Conservation (phyloP, 1,140 invertebrate genomes). For the Aphelenchoides avenae region DNA sequence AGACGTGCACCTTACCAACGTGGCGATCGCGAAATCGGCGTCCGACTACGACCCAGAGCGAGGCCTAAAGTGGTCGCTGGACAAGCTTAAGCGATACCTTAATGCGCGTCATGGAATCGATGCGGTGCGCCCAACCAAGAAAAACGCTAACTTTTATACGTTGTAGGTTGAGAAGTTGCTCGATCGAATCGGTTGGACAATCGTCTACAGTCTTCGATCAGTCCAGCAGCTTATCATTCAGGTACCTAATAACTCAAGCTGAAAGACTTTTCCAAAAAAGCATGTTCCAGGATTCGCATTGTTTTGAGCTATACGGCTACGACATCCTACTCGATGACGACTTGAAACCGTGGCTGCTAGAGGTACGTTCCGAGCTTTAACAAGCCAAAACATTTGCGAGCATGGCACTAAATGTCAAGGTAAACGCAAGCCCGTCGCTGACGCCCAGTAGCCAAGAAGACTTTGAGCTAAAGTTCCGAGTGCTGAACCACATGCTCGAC, state of each 20-base stretch:
- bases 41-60: constrained; percentile 64
- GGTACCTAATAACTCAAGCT: constrained; percentile 26
- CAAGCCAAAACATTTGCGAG: neutral
- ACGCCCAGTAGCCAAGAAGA: constrained; percentile 64
- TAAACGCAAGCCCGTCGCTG: constrained; percentile 64
- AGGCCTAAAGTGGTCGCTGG: constrained; percentile 64
- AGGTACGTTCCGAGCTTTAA: constrained; percentile 9
- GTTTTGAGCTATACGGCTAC: constrained; percentile 66
- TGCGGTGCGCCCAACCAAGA: constrained; percentile 43
- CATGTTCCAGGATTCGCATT: constrained; percentile 64
- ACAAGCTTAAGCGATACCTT: constrained; percentile 61
- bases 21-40: constrained; percentile 64
- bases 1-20: constrained; percentile 65
- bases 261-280: constrained; percentile 36
- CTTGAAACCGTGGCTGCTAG: constrained; percentile 59
- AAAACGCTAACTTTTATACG: constrained; percentile 12
- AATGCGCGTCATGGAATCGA: constrained; percentile 61
- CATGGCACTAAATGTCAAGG: constrained; percentile 23
- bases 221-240: constrained; percentile 62
- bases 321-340: constrained; percentile 62
- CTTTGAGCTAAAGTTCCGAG: constrained; percentile 63
- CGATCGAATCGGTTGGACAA: constrained; percentile 62
- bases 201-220: constrained; percentile 61
- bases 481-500: constrained; percentile 63
- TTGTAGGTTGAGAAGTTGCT: constrained; percentile 60